Evolutionary conservation across 2,113 vertebrate species (phyloP).

Genomic region (Coturnix japonica): DNA sequence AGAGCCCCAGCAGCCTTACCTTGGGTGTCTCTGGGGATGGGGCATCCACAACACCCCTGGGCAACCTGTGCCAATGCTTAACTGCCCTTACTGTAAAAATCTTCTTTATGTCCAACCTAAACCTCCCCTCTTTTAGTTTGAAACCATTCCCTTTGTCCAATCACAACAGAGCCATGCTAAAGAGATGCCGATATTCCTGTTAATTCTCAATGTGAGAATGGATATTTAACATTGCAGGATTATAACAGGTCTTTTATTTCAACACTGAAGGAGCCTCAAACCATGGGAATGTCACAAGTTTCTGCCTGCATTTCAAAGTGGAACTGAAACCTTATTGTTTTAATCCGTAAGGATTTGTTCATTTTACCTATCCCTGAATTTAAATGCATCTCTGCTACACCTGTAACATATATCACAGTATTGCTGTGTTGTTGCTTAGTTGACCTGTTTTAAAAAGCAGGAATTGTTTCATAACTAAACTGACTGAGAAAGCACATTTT

Average conservation of each 20-base stretch:
- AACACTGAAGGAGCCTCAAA: background rate
- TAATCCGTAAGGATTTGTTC: background rate
- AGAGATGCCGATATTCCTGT: background rate
- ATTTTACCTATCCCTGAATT: background rate
- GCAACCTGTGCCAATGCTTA: too few relatives aligned
- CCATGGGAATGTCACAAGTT: too few relatives aligned
- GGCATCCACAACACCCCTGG: too few relatives aligned
- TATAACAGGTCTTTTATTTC: background rate
- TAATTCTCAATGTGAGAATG: background rate
- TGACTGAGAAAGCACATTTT: background rate
- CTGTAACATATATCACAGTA: background rate
- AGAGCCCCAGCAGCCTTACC: too few relatives aligned
- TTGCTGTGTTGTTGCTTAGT: background rate
- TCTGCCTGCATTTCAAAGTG: background rate
- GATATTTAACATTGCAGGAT: background rate
- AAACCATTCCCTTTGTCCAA: too few relatives aligned
- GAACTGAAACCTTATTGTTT: background rate
- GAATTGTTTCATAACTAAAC: background rate
- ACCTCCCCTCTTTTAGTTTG: too few relatives aligned
- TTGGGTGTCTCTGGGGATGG: too few relatives aligned
- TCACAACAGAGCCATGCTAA: too few relatives aligned
- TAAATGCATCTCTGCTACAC: background rate
- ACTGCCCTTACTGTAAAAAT: too few relatives aligned
- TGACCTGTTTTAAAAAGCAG: background rate
- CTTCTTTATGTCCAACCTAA: too few relatives aligned